Evolutionary conservation across 2,113 vertebrate species (phyloP).

Genomic region (Corapipo altera): DNA sequence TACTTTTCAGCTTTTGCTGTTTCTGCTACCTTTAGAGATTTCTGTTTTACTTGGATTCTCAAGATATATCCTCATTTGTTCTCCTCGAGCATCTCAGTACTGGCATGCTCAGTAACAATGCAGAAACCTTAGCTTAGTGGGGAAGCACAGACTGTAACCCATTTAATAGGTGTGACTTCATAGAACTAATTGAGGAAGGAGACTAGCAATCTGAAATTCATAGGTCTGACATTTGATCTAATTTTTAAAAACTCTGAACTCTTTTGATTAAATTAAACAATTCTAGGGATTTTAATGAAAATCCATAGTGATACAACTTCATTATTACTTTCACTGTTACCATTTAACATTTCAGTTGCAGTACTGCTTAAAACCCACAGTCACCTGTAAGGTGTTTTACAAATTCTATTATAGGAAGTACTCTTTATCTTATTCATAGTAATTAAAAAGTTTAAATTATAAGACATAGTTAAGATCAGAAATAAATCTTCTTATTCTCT

Average conservation of each 20-base stretch:
- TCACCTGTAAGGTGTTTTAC: neutral
- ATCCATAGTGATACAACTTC: neutral
- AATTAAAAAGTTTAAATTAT: neutral
- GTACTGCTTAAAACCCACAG: neutral
- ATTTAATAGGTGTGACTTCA: neutral
- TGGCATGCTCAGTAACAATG: neutral
- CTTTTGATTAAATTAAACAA: neutral
- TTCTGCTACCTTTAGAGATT: neutral
- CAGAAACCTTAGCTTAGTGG: neutral
- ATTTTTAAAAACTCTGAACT: neutral
- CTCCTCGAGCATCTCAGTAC: neutral
- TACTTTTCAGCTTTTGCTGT: neutral
- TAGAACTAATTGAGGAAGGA: neutral
- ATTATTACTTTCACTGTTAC: neutral
- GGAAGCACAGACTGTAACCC: neutral
- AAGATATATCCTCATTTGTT: neutral
- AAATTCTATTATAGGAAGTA: neutral
- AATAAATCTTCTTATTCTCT: neutral
- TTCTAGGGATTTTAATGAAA: neutral
- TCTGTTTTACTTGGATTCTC: neutral
- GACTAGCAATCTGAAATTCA: neutral
- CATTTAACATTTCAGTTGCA: neutral
- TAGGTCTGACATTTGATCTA: neutral
- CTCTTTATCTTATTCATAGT: neutral
- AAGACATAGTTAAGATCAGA: neutral